Percentiles rank a stretch among this genome's conserved stretches.
Conservation (phyloP, 2,113 vertebrate genomes). For the Acrocephalus arundinaceus region DNA sequence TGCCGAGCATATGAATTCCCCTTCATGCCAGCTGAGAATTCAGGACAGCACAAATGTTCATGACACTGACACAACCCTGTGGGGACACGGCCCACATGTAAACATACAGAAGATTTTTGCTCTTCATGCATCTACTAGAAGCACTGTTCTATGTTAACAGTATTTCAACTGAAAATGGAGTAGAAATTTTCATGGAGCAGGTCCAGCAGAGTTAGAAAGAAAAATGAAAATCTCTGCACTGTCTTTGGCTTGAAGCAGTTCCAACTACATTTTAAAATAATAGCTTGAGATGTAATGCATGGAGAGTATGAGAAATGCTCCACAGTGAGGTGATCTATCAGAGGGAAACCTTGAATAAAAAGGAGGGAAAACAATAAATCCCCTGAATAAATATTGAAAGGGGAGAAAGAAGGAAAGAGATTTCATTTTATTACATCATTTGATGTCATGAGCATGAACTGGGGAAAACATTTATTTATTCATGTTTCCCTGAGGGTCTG, state of each 20-base stretch:
- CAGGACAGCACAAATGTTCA: neutral
- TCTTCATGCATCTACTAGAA: neutral
- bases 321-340: constrained; percentile 27
- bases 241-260: constrained; percentile 19
- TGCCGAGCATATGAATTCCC: neutral
- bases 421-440: constrained; percentile 50
- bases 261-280: constrained; percentile 38
- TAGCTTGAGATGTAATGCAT: neutral
- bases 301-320: constrained; percentile 29
- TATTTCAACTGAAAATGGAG: neutral
- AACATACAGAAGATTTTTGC: neutral
- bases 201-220: neutral
- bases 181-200: neutral
- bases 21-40: neutral
- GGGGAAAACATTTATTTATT: constrained; percentile 21
- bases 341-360: constrained; percentile 39
- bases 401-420: constrained; percentile 15
- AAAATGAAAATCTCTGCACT: neutral
- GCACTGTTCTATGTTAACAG: neutral
- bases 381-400: constrained; percentile 38
- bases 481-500: neutral
- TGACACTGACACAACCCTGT: neutral
- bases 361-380: constrained; percentile 34
- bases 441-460: constrained; percentile 1
- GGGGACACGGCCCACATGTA: neutral